These are phyloP conservation scores for Coelinius sp. DNA, from an alignment of 2,888 invertebrate species.

Conservation along the genomic window DNA sequence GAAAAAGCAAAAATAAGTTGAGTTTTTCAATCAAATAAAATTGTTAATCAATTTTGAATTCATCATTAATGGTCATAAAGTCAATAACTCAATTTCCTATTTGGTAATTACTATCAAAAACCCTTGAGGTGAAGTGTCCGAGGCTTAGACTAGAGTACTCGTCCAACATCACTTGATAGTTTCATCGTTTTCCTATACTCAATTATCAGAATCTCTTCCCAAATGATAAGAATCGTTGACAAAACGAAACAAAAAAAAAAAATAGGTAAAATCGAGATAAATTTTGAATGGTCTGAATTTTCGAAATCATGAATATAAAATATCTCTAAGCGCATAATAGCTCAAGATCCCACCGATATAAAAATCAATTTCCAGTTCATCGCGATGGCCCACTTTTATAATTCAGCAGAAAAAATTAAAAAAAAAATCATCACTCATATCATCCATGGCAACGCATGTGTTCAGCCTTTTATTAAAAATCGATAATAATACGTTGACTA, in stretches of 20 bases:
- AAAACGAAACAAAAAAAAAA: background rate
- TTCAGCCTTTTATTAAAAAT: background rate
- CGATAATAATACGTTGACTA: constrained; percentile 24
- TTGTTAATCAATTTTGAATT: no score
- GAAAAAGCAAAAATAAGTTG: no score
- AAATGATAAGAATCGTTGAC: background rate
- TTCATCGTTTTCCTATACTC: background rate
- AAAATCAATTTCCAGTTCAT: constrained; percentile 19
- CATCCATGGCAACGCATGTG: background rate
- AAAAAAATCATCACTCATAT: background rate
- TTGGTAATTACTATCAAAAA: constrained; percentile 56
- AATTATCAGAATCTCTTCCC: background rate
- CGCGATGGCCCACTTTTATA: constrained; percentile 30
- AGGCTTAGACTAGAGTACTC: constrained; percentile 49
- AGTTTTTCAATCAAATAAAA: no score
- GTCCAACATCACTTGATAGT: background rate
- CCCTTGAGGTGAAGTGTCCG: constrained; percentile 59
- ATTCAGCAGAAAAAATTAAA: background rate
- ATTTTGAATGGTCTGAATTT: no score
- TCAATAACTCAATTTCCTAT: background rate
- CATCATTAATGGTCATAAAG: background rate
- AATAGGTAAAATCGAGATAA: background rate
- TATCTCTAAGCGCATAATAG: background rate
- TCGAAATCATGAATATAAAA: background rate
- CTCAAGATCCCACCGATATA: constrained; percentile 14